Base-by-base conservation (phyloP, 2,113 vertebrate genomes). In the Narcine bancroftii region DNA sequence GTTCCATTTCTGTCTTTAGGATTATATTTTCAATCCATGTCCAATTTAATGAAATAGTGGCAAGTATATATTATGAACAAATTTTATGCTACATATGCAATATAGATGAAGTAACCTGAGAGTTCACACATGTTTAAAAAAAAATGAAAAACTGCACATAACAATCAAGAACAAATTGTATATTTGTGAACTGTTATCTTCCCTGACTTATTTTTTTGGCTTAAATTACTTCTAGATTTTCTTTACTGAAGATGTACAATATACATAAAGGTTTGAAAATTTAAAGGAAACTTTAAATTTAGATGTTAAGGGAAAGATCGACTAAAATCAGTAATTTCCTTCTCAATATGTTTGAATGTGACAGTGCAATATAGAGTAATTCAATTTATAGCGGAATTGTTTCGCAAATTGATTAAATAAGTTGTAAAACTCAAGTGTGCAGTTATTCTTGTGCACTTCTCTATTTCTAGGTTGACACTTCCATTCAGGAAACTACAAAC, bases 401-500 rank as follows among this genome's bases (percentile, higher is more conserved):
- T 33, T 87, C 17, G 2, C 81, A 87, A 63, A 36, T 87, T 87
- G 13, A 87, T 60, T 36, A 87, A 5, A 87, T 5, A 69, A 69
- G 21, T 87, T 87, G n/a, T 19, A 36, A 3, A 56, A 81, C 33
- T 33, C 47, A 73, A 47, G 24, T 79, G 33, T n/a, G 1, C n/a
- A 75, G 36, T n/a, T 60, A 81, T 53, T 81, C 77, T 81, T 17
- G 39, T 21, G 42, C 60, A 42, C 19, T 65, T 91, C 9, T 66
- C 21, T 92, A 50, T 76, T 65, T 93, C 56, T 87, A 99, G 99
- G 97, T 98, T 94, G 98, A 99, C 83, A 96, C 96, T 0, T 98
- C 96, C 93, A 97, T 99, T 94, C 97, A 97, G 93, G 97, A 97
- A 94, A 96, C 97, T 92, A 97, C 96, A 94, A 95, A 95, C 0